Percentiles rank a stretch among this genome's conserved stretches.
phyloP scores from a whole-genome alignment of 2,797 vertebrate genomes.

The Mormyrus hasselquistii region DNA sequence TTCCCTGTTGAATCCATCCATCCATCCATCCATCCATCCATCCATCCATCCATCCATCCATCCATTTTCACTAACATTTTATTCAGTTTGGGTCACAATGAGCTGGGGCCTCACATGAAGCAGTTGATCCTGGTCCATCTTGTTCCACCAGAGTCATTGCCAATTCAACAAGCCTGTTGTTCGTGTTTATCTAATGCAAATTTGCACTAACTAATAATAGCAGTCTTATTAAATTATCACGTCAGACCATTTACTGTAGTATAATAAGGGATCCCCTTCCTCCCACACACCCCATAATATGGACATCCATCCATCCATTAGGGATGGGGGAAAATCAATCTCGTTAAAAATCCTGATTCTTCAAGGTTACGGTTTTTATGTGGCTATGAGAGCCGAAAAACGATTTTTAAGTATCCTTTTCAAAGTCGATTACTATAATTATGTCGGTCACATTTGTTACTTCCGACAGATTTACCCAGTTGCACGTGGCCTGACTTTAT shows the following conservation, averaged over 20 bases:
- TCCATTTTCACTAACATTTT: background rate
- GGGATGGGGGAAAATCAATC: background rate
- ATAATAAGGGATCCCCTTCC: background rate
- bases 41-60: background rate
- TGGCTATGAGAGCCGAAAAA: background rate
- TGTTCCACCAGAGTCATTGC: background rate
- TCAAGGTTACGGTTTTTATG: background rate
- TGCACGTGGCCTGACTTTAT: background rate
- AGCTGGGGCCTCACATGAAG: background rate
- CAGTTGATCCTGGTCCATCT: background rate
- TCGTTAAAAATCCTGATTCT: background rate
- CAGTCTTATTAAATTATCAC: background rate
- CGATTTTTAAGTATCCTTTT: background rate
- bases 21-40: background rate
- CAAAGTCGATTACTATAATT: background rate
- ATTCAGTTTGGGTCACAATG: background rate
- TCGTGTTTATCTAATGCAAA: background rate
- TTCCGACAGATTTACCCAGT: background rate
- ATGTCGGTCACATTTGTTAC: background rate
- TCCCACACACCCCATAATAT: background rate
- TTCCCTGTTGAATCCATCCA: background rate
- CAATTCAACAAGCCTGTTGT: background rate
- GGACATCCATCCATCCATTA: background rate
- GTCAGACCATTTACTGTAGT: background rate
- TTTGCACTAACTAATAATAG: background rate